Evolutionary conservation across 1,140 invertebrate genomes (phyloP).

Genomic region (Bombus consobrinus): DNA sequence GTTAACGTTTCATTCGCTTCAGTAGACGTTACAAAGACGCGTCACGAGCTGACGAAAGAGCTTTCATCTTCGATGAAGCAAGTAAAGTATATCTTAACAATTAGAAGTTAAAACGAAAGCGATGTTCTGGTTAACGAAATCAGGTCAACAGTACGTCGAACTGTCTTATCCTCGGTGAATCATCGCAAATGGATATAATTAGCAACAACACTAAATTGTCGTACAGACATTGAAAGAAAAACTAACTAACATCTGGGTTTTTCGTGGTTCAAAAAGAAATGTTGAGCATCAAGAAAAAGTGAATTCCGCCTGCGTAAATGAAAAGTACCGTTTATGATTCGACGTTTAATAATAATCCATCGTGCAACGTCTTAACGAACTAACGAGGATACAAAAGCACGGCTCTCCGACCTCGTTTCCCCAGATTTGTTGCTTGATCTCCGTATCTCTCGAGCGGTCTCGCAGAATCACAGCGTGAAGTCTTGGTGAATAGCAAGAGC

Average conservation of each 20-base stretch:
- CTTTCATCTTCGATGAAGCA: neutral
- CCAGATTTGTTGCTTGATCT: constrained; percentile 20
- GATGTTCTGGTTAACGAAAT: constrained; percentile 48
- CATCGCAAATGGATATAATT: neutral
- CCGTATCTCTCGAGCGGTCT: neutral
- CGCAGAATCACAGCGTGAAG: constrained; percentile 1
- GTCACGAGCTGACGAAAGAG: neutral
- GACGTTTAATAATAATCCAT: constrained; percentile 64
- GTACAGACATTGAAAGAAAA: neutral
- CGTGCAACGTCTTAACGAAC: constrained; percentile 58
- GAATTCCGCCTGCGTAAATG: constrained; percentile 40
- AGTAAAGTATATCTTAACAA: constrained; percentile 43
- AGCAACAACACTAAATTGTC: neutral
- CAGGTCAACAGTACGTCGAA: constrained; percentile 56
- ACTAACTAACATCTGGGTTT: neutral
- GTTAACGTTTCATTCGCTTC: neutral
- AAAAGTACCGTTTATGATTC: constrained; percentile 48
- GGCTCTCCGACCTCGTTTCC: constrained; percentile 49
- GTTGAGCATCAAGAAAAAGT: constrained; percentile 3
- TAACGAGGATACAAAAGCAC: constrained; percentile 49
- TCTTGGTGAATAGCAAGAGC: constrained; percentile 16
- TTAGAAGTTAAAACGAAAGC: constrained; percentile 45
- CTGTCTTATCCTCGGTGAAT: constrained; percentile 33
- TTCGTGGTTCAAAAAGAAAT: constrained; percentile 39
- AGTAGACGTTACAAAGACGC: neutral